phyloP scores from a whole-genome alignment of 2,888 invertebrate species.

The Drosophila anomelani region DNA sequence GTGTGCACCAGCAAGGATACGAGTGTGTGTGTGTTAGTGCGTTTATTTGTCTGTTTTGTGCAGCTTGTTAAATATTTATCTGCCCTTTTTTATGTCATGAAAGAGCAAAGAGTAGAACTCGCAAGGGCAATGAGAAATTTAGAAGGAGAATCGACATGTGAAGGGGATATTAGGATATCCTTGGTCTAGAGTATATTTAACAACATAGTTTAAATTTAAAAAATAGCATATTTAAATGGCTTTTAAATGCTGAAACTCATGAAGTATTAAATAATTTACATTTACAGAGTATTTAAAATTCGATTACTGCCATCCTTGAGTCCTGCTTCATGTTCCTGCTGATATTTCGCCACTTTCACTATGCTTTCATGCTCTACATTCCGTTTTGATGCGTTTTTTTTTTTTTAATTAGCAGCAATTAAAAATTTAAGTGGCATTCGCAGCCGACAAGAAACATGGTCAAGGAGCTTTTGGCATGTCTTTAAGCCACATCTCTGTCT shows the following conservation, averaged over 20 bases:
- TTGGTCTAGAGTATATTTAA: too few relatives aligned
- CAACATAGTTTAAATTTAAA: too few relatives aligned
- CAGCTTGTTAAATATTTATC: slow-evolving; percentile 57
- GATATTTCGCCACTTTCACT: slow-evolving; percentile 25
- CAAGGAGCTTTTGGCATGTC: slow-evolving; percentile 34
- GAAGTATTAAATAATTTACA: neutral
- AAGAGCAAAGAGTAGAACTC: slow-evolving; percentile 8
- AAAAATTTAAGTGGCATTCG: slow-evolving; percentile 46
- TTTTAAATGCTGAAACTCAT: too few relatives aligned
- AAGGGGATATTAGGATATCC: neutral
- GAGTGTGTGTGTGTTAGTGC: slow-evolving; percentile 24
- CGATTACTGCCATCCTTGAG: neutral
- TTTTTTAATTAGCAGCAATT: slow-evolving; percentile 58
- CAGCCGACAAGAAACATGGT: slow-evolving; percentile 20
- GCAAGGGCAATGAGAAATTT: slow-evolving; percentile 6
- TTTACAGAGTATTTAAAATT: neutral
- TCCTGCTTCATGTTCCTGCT: neutral
- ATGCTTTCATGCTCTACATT: slow-evolving; percentile 41
- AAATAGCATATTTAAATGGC: too few relatives aligned
- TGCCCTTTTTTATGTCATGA: slow-evolving; percentile 43
- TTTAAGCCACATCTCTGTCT: slow-evolving; percentile 25
- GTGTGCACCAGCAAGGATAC: slow-evolving; percentile 13
- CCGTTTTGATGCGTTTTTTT: slow-evolving; percentile 44
- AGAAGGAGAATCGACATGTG: neutral
- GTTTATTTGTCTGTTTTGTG: slow-evolving; percentile 43